Evolutionary conservation across 2,888 invertebrate species (phyloP), one percentile per base, ranked within the genome.

Genomic region (Drosophila yooni): DNA sequence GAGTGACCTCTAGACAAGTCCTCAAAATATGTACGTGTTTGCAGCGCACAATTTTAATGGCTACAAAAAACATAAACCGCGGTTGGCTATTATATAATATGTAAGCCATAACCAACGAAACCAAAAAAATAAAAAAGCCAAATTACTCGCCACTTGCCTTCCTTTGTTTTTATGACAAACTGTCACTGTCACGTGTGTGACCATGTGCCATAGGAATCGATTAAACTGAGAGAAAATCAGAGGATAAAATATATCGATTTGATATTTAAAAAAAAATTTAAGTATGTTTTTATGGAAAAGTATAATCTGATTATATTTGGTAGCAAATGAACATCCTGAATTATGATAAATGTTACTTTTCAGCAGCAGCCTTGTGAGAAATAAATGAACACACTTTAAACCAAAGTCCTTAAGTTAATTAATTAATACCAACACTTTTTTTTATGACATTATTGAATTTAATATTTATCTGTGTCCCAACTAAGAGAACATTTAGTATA

Each of bases 31-130:
- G 15, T 7, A 25, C 25, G 15, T 15, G 25, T 46, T 46, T 46
- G 25, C 46, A 25, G 57, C 27, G 18, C 36, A 38, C 43, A 46
- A 48, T 57, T 60, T 65, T 54, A 70, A 64, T 56, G 81, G 59
- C 53, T 67, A 59, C 65, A 67, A 70, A 68, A 53, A 63, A 29
- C 46, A 67, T 61, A 58, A 75, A 82, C 80, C 60, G 61, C 69
- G 77, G 60, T 46, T 54, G 40, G 31, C 59, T 58, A 75, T 74
- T 85, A 79, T 79, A 69, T 77, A 81, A 81, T 86, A 71, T 77
- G 74, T 70, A 76, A 70, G 64, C 70, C 52, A 51, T 38, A 43
- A 46, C 46, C 36, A 40, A 29, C 59, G 43, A 29, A 48, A 21
- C 38, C 27, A 18, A 56, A 38, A 38, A 53, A 53, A 15, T 15